These are phyloP conservation scores for Alligator mississippiensis DNA, from an alignment of 2,113 vertebrate species.

Conservation along the genomic window DNA sequence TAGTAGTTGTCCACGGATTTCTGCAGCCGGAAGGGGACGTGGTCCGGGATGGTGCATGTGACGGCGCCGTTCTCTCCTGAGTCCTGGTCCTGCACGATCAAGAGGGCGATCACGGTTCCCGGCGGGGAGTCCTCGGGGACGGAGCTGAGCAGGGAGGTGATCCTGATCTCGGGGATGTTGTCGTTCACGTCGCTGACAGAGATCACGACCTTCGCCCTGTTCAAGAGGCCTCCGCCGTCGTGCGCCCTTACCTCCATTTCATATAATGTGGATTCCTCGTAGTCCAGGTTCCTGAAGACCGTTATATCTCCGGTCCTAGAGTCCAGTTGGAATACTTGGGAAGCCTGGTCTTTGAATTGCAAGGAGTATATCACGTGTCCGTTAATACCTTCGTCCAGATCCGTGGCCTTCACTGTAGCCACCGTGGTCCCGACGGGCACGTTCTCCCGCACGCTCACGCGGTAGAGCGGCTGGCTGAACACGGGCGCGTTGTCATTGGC, in stretches of 20 bases:
- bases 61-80: too few relatives aligned
- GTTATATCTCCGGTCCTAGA: fast-evolving
- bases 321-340: fast-evolving
- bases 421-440: background rate
- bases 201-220: fast-evolving
- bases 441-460: background rate
- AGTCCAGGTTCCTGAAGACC: background rate
- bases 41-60: conserved; percentile 43
- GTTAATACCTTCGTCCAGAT: fast-evolving
- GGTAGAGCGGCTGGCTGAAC: background rate
- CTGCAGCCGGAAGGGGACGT: conserved; percentile 77
- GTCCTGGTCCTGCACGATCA: too few relatives aligned
- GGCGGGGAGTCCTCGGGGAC: too few relatives aligned
- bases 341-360: fast-evolving
- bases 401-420: background rate
- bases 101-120: too few relatives aligned
- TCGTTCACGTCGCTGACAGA: background rate
- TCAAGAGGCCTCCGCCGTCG: fast-evolving
- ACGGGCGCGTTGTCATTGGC: background rate
- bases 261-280: background rate
- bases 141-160: too few relatives aligned
- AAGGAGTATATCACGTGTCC: fast-evolving
- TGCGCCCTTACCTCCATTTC: background rate
- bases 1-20: conserved; percentile 70
- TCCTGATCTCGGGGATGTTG: too few relatives aligned